Conservation (phyloP, 2,113 vertebrate genomes). For the Regulus satrapa region DNA sequence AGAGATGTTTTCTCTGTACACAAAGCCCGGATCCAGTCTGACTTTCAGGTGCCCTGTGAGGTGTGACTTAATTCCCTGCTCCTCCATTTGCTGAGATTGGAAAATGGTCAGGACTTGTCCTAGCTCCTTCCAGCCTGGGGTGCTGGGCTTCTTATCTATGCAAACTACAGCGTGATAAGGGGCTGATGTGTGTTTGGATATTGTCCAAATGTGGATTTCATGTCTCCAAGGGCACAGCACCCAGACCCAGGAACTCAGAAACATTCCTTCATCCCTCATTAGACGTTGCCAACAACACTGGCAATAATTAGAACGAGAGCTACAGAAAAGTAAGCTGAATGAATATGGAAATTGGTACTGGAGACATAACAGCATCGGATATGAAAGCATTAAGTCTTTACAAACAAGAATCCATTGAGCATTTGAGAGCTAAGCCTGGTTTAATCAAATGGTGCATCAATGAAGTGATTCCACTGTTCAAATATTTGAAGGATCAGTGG, state of each 20-base stretch:
- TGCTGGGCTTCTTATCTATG: neutral
- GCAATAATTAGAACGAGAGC: neutral
- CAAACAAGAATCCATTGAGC: constrained; percentile 23
- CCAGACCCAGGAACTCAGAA: neutral
- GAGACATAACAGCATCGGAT: neutral
- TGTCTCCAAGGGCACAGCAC: neutral
- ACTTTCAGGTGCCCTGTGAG: neutral
- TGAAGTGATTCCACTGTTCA: constrained; percentile 17
- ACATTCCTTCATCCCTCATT: neutral
- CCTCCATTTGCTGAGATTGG: neutral
- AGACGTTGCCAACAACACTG: neutral
- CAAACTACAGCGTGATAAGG: neutral
- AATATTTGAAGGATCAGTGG: constrained; percentile 4
- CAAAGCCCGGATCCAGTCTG: neutral
- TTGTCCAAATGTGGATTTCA: neutral
- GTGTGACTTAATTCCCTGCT: neutral
- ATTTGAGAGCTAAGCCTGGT: constrained; percentile 23
- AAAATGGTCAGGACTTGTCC: neutral
- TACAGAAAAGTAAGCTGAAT: neutral
- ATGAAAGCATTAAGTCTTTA: neutral
- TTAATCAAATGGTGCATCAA: constrained; percentile 34
- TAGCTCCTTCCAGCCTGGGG: neutral
- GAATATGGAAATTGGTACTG: neutral
- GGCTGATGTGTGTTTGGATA: neutral
- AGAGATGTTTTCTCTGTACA: neutral